These are phyloP conservation scores for Tineola bisselliella DNA, from an alignment of 2,888 invertebrate species.

Conservation along the genomic window DNA sequence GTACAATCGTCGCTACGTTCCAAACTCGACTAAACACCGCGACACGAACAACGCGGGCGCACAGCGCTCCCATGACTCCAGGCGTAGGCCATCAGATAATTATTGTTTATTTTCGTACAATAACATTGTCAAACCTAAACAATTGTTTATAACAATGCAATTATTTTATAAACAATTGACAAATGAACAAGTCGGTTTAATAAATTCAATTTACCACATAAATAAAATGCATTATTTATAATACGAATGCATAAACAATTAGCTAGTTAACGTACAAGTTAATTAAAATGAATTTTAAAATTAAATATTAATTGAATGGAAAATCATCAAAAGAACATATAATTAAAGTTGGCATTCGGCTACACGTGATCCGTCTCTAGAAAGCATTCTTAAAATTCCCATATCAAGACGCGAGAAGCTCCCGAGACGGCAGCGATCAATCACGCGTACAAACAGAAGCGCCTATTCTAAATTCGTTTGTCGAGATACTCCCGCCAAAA, in stretches of 20 bases:
- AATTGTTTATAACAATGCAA: conserved; percentile 23
- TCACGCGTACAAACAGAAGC: conserved; percentile 29
- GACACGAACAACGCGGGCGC: conserved; percentile 39
- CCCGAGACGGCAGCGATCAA: conserved; percentile 21
- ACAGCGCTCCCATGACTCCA: conserved; percentile 31
- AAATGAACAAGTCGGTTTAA: not conserved
- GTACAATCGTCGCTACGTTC: conserved; percentile 56
- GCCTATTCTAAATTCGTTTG: conserved; percentile 38
- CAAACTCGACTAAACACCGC: conserved; percentile 53
- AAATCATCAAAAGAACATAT: conserved; percentile 4
- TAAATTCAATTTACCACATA: not conserved
- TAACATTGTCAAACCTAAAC: conserved; percentile 28
- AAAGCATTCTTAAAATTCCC: conserved; percentile 17
- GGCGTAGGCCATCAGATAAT: conserved; percentile 39
- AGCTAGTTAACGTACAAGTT: too few species aligned
- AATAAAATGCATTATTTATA: not conserved
- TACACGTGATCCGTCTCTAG: conserved; percentile 25
- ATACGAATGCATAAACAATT: not conserved
- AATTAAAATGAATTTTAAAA: not conserved
- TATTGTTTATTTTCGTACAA: conserved; percentile 26
- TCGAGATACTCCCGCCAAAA: conserved; percentile 30
- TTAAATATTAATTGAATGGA: not conserved
- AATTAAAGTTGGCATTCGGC: conserved; percentile 13
- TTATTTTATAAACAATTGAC: too few species aligned
- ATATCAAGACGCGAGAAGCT: conserved; percentile 19